phyloP scores from a whole-genome alignment of 2,113 vertebrate genomes.

The Eretmochelys imbricata region DNA sequence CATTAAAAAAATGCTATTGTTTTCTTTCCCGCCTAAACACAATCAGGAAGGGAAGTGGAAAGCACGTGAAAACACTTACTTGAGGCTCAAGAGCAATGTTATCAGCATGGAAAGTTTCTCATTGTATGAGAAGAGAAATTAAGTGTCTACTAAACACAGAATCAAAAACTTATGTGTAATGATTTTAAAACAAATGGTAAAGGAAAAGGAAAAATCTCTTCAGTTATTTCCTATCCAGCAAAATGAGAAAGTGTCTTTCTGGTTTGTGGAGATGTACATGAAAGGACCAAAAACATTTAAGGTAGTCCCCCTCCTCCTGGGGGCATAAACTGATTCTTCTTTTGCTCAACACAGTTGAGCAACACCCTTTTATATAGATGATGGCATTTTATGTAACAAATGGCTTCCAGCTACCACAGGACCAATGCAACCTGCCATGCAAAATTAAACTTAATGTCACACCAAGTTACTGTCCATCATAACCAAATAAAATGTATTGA shows the following conservation, averaged over 20 bases:
- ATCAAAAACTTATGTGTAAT: slow-evolving; percentile 2
- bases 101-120: slow-evolving; percentile 55
- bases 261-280: not conserved
- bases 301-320: not conserved
- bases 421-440: slow-evolving; percentile 40
- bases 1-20: slow-evolving; percentile 43
- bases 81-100: slow-evolving; percentile 40
- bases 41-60: slow-evolving; percentile 15
- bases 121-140: slow-evolving; percentile 44
- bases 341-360: slow-evolving; percentile 31
- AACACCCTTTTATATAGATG: slow-evolving; percentile 22
- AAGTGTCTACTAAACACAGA: slow-evolving; percentile 57
- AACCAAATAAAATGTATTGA: slow-evolving; percentile 53
- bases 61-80: slow-evolving; percentile 16
- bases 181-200: not conserved
- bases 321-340: not conserved
- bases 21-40: slow-evolving; percentile 38
- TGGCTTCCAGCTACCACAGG: slow-evolving; percentile 52
- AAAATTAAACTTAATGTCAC: slow-evolving; percentile 68
- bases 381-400: slow-evolving; percentile 51
- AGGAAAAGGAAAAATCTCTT: slow-evolving; percentile 5
- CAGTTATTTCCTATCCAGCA: slow-evolving; percentile 2
- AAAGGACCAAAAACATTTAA: not conserved
- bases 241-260: slow-evolving; percentile 15
- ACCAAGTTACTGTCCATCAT: slow-evolving; percentile 66